Conservation (phyloP, 2,113 vertebrate genomes). For the Aldabrachelys gigantea region DNA sequence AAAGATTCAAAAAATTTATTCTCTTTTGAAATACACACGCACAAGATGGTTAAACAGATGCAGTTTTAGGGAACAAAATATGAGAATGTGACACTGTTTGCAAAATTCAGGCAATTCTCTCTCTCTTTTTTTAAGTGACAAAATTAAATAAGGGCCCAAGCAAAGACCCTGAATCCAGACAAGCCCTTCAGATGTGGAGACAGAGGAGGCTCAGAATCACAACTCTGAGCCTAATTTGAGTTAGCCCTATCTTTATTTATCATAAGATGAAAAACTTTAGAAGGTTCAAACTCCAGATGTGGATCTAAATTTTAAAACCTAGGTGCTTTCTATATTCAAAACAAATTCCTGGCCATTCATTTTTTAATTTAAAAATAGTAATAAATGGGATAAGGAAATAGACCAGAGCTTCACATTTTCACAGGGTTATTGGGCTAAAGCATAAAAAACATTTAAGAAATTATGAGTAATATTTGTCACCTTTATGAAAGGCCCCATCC, state of each 20-base stretch:
- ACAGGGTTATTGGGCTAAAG: too few species aligned
- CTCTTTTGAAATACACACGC: neutral
- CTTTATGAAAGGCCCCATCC: too few species aligned
- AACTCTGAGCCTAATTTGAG: neutral
- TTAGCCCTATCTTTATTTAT: neutral
- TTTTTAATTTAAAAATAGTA: too few species aligned
- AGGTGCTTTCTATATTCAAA: neutral
- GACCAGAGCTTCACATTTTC: too few species aligned
- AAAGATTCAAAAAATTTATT: neutral
- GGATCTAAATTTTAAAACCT: neutral
- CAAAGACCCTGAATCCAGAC: neutral
- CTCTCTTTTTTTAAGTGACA: neutral
- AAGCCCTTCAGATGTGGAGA: neutral
- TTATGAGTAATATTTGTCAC: too few species aligned
- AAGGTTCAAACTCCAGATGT: neutral
- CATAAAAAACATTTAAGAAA: too few species aligned
- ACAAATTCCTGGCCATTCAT: too few species aligned
- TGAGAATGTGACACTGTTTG: neutral
- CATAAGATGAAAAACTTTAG: neutral
- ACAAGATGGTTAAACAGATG: neutral
- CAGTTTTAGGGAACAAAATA: neutral
- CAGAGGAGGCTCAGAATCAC: neutral
- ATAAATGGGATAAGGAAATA: too few species aligned
- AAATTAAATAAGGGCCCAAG: neutral
- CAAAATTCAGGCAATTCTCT: neutral